Evolutionary conservation across 2,797 vertebrate genomes (phyloP), one percentile per base, ranked within the genome.

Genomic region (Myoxocephalus aenaeus): DNA sequence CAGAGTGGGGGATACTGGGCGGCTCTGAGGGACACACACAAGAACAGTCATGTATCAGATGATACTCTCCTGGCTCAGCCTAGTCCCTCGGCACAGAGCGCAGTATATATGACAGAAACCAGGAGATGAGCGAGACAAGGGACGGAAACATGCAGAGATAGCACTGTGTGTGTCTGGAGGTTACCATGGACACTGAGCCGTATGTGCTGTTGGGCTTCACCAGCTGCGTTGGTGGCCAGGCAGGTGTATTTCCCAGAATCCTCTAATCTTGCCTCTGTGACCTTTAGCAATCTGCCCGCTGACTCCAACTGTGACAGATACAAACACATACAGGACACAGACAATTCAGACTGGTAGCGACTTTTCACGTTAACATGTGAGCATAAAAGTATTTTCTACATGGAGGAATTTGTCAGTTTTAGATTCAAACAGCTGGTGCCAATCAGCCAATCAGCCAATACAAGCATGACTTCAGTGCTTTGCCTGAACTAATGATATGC

Each of bases 211-310:
- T 99, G 96, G 5, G 96, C 93, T 92, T 99, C 98, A 69, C 98
- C 98, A 11, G 97, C 98, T 1, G 97, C 96, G 29, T 97, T 99
- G 69, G 97, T 99, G 82, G 98, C 98, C 88, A 99, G 95, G 62
- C 98, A 99, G 6, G 96, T 97, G 85, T 98, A 99, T 89, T 74
- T 95, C 82, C 96, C 98, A 82, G 96, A 96, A 70, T 99, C 97
- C 82, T 96, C 97, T 0, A 94, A 87, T 88, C 94, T 88, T 18
- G 96, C 93, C 79, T 91, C 94, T 77, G 91, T 93, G 84, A 99
- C 91, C 54, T 96, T 95, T 32, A 99, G 94, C 74, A 94, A 83
- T 88, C 95, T 95, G 70, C 98, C 97, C 48, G 95, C 96, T 18
- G 96, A 96, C 88, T 98, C 97, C 92, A 99, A 93, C 98, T 99